Conservation (phyloP, 2,888 invertebrate species). For the Iselma pallidipennis region DNA sequence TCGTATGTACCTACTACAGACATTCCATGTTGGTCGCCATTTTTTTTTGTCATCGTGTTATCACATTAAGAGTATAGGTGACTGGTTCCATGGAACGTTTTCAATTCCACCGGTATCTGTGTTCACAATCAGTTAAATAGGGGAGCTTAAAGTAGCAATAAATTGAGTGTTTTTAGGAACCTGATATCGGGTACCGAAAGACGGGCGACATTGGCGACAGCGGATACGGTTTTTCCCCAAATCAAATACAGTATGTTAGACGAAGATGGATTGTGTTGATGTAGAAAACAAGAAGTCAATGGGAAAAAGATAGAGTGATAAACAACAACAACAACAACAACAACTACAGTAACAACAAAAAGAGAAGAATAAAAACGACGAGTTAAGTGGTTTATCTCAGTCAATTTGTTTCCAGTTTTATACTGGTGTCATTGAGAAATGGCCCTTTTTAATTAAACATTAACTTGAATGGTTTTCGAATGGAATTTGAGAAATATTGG, state of each 20-base stretch:
- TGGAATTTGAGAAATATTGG: constrained; percentile 30
- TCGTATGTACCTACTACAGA: constrained; percentile 28
- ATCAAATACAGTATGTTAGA: background rate
- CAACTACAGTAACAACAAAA: background rate
- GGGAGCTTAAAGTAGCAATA: constrained; percentile 46
- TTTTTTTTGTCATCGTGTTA: constrained; percentile 33
- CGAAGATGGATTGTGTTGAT: background rate
- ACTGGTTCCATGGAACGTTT: constrained; percentile 40
- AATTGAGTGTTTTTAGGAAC: constrained; percentile 46
- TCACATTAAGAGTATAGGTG: constrained; percentile 34
- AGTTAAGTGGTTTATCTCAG: constrained; percentile 41
- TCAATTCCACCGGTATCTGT: constrained; percentile 26
- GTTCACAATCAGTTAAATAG: constrained; percentile 27
- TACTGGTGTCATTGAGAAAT: constrained; percentile 31
- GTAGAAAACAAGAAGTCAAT: background rate
- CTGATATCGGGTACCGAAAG: constrained; percentile 33
- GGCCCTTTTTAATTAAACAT: constrained; percentile 31
- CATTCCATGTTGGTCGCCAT: constrained; percentile 42
- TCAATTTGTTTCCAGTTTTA: constrained; percentile 41
- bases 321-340: background rate
- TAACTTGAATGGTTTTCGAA: constrained; percentile 15
- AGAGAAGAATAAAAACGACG: background rate
- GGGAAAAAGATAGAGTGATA: background rate
- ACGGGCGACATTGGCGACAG: constrained; percentile 24
- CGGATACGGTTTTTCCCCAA: constrained; percentile 9